Evolutionary conservation across 2,113 vertebrate genomes (phyloP), one percentile per base, ranked within the genome.

Genomic region (Rhabdomys dilectus): DNA sequence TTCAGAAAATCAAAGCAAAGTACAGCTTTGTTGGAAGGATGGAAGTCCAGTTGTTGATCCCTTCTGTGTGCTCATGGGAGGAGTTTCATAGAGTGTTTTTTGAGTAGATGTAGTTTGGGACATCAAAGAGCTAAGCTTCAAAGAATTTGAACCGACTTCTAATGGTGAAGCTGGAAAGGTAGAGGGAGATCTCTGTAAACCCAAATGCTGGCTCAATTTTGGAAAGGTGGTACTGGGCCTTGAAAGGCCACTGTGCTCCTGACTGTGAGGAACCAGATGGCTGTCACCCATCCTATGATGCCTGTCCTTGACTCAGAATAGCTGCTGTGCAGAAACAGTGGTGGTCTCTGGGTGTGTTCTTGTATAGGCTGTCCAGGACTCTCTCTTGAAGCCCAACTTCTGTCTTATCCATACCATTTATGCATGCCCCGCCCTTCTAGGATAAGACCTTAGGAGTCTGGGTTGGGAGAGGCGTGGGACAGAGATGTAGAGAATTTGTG

Each of bases 221-320:
- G 56, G 51, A 62, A 48, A 81, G 48, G 24, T 10, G 45, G 34
- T 29, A 17, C 13, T 29, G 56, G 56, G 21, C 39, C 29, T 4
- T 5, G 36, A 0, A 2, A n/a, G 42, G 26, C 3, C 13, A 0
- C 51, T 19, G 1, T 75, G 48, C 10, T 21, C 42, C 26, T 45
- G 84, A 39, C 3, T 81, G 45, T 70, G 48, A 15, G 48, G 29
- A 34, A 64, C 22, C 24, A 64, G 39, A 51, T 9, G 82, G 29
- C 48, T 36, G 31, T 36, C 48, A 36, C 56, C 31, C 56, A 36
- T 62, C 26, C 56, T 29, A 7, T 2, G 21, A 7, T 3, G 7
- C 16, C 89, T 72, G 16, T 42, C 24, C 9, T 45, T 4, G 45
- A 89, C 51, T 29, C 19, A 5, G 51, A 68, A 84, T 24, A 51